Conservation (phyloP, 2,888 invertebrate species). For the Volucella inflata region DNA sequence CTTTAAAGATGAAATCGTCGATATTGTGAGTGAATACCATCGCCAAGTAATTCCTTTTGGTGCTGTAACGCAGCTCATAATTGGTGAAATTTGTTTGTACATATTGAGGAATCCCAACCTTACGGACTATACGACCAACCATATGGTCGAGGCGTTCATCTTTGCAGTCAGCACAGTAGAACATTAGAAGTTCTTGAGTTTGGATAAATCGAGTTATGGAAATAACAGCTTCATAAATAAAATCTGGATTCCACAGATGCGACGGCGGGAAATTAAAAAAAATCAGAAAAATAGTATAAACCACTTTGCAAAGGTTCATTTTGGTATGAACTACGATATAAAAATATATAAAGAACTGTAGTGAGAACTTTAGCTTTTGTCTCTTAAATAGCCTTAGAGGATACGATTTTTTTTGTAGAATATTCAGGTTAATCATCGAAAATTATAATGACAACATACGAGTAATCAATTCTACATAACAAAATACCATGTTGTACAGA, state of each 20-base stretch:
- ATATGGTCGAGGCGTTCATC: conserved; percentile 39
- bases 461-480: too few species aligned
- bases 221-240: neutral
- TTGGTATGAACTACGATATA: too few species aligned
- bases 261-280: neutral
- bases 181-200: conserved; percentile 42
- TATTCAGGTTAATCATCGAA: too few species aligned
- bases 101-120: conserved; percentile 22
- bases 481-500: too few species aligned
- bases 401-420: too few species aligned
- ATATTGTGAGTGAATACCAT: conserved; percentile 30
- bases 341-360: too few species aligned
- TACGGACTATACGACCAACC: conserved; percentile 7
- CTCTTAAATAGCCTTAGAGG: too few species aligned
- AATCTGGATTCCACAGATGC: conserved; percentile 28
- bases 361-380: too few species aligned
- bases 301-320: too few species aligned
- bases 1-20: conserved; percentile 40
- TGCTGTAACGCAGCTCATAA: conserved; percentile 25
- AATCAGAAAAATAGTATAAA: neutral
- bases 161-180: conserved; percentile 18
- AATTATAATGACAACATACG: too few species aligned
- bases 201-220: neutral
- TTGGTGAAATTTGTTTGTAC: conserved; percentile 37
- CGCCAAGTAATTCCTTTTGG: conserved; percentile 43